Percentiles rank a stretch among this genome's conserved stretches.
Evolutionary conservation across 2,797 vertebrate genomes (phyloP).

Genomic region (Sebastes nivosus): DNA sequence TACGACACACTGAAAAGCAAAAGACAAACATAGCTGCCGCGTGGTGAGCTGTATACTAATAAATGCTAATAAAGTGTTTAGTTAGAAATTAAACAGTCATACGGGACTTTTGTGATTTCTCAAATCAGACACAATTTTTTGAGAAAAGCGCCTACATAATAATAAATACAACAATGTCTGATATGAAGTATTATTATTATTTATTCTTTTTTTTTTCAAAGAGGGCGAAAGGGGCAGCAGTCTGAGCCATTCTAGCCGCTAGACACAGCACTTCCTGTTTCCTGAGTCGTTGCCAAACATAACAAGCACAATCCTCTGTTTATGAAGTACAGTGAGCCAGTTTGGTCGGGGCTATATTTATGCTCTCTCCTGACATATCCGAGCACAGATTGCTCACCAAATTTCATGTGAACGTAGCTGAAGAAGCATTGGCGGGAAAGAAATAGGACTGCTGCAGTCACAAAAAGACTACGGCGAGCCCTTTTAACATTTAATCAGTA

Average conservation of each 20-base stretch:
- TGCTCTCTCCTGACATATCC: constrained; percentile 25
- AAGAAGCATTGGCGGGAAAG: not conserved
- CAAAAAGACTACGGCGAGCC: not conserved
- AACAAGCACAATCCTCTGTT: constrained; percentile 48
- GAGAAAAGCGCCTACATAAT: not conserved
- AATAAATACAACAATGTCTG: not conserved
- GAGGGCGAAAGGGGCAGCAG: not conserved
- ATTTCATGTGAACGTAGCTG: not conserved
- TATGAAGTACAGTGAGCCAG: constrained; percentile 31
- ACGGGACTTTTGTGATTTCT: not conserved
- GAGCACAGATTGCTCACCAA: not conserved
- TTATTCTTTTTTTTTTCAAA: not conserved
- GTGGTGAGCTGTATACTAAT: not conserved
- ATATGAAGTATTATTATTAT: not conserved
- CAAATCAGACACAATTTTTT: not conserved
- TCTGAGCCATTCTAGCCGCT: constrained; percentile 3
- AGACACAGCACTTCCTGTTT: constrained; percentile 52
- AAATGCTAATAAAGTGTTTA: not conserved
- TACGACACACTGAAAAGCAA: not conserved
- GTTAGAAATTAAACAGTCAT: not conserved
- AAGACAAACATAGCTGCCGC: not conserved
- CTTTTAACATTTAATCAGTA: not conserved
- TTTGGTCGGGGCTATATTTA: constrained; percentile 35
- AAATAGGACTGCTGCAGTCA: not conserved
- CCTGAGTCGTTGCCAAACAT: constrained; percentile 55